Evolutionary conservation across 2,113 vertebrate genomes (phyloP), one percentile per base, ranked within the genome.

Genomic region (Hypomesus transpacificus): DNA sequence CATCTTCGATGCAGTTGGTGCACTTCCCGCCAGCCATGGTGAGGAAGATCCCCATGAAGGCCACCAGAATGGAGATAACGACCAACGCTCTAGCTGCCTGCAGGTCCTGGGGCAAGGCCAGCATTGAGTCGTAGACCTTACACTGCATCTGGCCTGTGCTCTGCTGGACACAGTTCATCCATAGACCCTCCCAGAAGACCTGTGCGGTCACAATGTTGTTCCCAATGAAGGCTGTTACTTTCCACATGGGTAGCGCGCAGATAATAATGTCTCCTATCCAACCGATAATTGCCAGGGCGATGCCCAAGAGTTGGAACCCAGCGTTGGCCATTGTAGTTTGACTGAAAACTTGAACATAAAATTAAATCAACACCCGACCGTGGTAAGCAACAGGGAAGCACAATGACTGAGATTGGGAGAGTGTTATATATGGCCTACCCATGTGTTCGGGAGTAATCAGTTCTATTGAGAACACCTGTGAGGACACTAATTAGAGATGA

Each of bases 131-230:
- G 13, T 65, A 65, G 34, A 65, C 34, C 63, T 65, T 65, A 18
- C 63, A 65, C 34, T 65, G 63, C 63, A 65, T 65, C 63, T 65
- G 63, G 9, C 63, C 63, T 5, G 63, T 65, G 9, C 63, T 65
- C 34, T 65, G 63, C 8, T 20, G 3, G n/a, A 65, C 63, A 18
- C 63, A 65, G 39, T 22, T 65, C 63, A 65, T 65, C 63, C 63
- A 65, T 3, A 65, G 18, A 21, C 63, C 63, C n/a, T 65, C 63
- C 63, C 63, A 65, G 63, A 50, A 39, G 9, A 16, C 5, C n/a
- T 65, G 63, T 18, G 63, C 3, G 34, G 63, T 65, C 13, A 65
- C 63, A 16, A 65, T 65, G 39, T 65, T 65, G 34, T 20, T 46
- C 18, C 63, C 63, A 14, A 65, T 14, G 63, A 65, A 65, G 18